Conservation (phyloP, 2,888 invertebrate genomes). For the Chironomus riparius region DNA sequence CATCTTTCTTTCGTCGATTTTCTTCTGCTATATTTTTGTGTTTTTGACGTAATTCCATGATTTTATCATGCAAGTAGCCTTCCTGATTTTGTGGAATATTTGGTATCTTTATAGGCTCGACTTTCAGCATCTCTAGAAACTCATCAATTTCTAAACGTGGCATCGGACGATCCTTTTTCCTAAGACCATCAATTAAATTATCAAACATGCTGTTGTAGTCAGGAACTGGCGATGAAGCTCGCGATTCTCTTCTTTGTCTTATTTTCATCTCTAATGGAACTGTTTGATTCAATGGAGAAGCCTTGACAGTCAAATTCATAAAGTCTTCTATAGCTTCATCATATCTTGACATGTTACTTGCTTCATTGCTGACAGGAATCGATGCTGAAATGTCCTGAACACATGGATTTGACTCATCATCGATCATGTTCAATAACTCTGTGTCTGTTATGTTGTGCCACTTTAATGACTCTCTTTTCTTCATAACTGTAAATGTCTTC, state of each 20-base stretch:
- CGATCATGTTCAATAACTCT: neutral
- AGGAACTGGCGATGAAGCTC: neutral
- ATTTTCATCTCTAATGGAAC: neutral
- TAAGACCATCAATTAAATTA: neutral
- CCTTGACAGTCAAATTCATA: neutral
- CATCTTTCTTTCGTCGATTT: neutral
- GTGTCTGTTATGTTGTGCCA: slow-evolving; percentile 1
- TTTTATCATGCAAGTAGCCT: neutral
- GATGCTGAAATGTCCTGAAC: neutral
- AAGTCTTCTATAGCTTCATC: slow-evolving; percentile 9
- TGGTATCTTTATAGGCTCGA: neutral
- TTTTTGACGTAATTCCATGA: neutral
- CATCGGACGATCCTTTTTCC: neutral
- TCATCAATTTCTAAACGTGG: slow-evolving; percentile 1
- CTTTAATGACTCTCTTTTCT: neutral
- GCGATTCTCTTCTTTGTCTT: neutral
- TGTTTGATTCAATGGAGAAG: neutral
- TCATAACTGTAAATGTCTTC: neutral
- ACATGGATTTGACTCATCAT: slow-evolving; percentile 7
- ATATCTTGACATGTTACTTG: neutral
- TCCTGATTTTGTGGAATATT: neutral
- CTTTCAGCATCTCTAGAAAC: slow-evolving; percentile 2
- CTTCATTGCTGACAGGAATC: neutral
- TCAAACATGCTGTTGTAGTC: neutral
- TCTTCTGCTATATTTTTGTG: neutral